Percentiles rank a stretch among this genome's conserved stretches.
These are phyloP conservation scores for Linurgus olivaceus DNA, from an alignment of 2,797 vertebrate species.

Conservation along the genomic window DNA sequence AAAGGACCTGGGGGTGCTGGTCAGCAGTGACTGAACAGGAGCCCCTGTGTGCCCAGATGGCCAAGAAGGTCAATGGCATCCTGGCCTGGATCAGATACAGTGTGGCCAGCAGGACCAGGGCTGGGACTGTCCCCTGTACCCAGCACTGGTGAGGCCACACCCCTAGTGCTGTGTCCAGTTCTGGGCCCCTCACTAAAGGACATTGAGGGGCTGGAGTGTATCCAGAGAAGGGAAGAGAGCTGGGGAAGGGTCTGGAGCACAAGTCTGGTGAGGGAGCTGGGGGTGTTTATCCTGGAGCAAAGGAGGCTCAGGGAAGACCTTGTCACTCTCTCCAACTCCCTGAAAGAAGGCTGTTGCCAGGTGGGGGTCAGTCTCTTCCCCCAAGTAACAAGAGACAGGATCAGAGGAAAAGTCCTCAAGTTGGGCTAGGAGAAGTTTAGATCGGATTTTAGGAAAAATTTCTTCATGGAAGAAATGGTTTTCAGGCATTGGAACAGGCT, in stretches of 20 bases:
- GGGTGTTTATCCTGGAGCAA: not conserved
- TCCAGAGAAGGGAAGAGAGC: not conserved
- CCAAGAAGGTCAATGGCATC: not conserved
- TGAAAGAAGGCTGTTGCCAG: not conserved
- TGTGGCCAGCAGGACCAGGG: not conserved
- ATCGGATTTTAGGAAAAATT: not conserved
- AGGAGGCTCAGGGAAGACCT: not conserved
- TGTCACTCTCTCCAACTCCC: not conserved
- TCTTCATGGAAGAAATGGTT: not conserved
- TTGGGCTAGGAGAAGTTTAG: not conserved
- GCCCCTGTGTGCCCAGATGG: rapidly evolving
- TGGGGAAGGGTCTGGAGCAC: not conserved
- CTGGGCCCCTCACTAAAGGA: not conserved
- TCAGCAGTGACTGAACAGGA: not conserved
- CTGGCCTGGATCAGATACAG: not conserved
- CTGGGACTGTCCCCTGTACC: not conserved
- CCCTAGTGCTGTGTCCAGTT: rapidly evolving
- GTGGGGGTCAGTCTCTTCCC: rapidly evolving
- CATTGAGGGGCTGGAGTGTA: rapidly evolving
- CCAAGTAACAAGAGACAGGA: not conserved
- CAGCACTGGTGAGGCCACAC: rapidly evolving
- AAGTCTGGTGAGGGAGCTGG: not conserved
- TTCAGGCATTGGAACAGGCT: not conserved
- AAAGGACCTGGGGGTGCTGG: not conserved
- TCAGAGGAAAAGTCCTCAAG: not conserved